Base-by-base conservation (phyloP, 2,888 invertebrate genomes). In the Stratiomys singularior region DNA sequence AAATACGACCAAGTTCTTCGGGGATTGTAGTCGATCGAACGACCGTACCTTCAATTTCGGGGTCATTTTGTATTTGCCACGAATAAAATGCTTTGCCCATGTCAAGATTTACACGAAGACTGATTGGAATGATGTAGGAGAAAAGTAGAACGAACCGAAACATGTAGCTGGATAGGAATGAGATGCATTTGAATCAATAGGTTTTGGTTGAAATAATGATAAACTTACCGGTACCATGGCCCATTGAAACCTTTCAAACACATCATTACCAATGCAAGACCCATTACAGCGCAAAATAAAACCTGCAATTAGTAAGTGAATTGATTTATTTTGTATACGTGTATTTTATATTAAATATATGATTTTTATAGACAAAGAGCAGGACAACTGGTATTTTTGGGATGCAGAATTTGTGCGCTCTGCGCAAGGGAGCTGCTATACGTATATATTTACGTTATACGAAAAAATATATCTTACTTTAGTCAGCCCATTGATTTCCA, bases 21-120 rank as follows among this genome's bases (percentile, higher is more conserved):
- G 99, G 98, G 81, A 99, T 99, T 1, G 99, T 99, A 1, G 98
- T 99, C 76, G 97, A 97, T 7, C 99, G 90, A 79, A 98, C 98
- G 11, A 98, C 96, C 0, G 98, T 98, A 4, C 96, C 98, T 80
- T 93, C 92, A 81, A 99, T 98, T 82, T 94, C 92, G 76, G 94
- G 92, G 88, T 99, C 99, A 78, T 94, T 91, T 84, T 97, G 96
- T 83, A 99, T 98, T 82, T 95, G 93, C 94, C 96, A 99, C 0
- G 99, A 96, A 87, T 99, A 99, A 85, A 95, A 97, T 0, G 95
- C 94, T 88, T 99, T 99, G 0, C 98, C 99, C 96, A 99, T 96
- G 84, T 99, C 99, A 82, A 99, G 89, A 88, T 99, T 99, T 0
- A 99, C 99, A 80, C 99, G 90, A 84, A 99, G 91, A 88, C 98